A percentile compares a stretch with the other conserved stretches of the same genome.
phyloP scores from a whole-genome alignment of 2,888 invertebrate species.

The Psococerastis gibbosa region DNA sequence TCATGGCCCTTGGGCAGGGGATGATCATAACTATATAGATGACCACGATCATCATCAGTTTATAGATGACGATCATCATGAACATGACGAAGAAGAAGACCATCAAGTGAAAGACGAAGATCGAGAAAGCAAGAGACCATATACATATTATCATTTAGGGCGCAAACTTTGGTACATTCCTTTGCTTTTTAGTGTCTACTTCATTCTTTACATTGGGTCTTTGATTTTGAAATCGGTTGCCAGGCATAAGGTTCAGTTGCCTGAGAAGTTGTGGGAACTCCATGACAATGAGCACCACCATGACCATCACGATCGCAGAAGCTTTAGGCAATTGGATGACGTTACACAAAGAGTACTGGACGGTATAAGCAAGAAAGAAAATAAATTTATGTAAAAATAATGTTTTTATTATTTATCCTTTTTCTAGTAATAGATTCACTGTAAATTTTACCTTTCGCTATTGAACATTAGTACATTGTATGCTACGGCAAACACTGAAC shows the following conservation, averaged over 20 bases:
- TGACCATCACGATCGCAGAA: slow-evolving; percentile 17
- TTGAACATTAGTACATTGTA: too few relatives aligned
- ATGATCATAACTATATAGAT: slow-evolving; percentile 26
- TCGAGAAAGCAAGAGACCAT: slow-evolving; percentile 25
- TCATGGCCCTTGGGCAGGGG: slow-evolving; percentile 25
- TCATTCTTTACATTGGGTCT: slow-evolving; percentile 44
- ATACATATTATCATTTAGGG: slow-evolving; percentile 56
- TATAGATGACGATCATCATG: slow-evolving; percentile 28
- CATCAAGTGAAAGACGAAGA: slow-evolving; percentile 17
- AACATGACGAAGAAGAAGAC: slow-evolving; percentile 23
- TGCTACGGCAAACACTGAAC: too few relatives aligned
- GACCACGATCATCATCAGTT: slow-evolving; percentile 20
- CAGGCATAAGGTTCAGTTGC: slow-evolving; percentile 43
- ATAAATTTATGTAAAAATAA: slow-evolving; percentile 11
- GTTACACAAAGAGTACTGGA: slow-evolving; percentile 19
- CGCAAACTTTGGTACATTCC: slow-evolving; percentile 58
- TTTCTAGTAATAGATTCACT: too few relatives aligned
- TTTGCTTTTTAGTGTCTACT: slow-evolving; percentile 50
- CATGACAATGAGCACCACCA: neutral
- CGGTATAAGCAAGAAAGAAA: slow-evolving; percentile 17
- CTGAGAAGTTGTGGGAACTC: slow-evolving; percentile 20
- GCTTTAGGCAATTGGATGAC: slow-evolving; percentile 15
- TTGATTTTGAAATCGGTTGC: slow-evolving; percentile 51
- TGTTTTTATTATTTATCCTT: neutral
- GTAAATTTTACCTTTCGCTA: too few relatives aligned